phyloP scores from a whole-genome alignment of 2,797 vertebrate species.

The Gambusia yucatana region DNA sequence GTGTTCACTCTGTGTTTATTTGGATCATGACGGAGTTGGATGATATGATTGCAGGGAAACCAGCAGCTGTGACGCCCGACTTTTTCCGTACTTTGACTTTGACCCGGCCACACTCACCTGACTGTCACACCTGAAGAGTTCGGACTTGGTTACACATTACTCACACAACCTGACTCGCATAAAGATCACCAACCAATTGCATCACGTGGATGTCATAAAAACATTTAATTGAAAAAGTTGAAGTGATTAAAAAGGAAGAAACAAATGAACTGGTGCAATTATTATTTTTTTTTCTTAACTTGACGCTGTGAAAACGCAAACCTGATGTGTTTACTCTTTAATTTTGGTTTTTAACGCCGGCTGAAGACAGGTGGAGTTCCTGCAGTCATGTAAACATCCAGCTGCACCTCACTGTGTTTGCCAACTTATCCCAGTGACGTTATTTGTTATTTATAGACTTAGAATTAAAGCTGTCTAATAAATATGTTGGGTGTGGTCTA shows the following conservation, averaged over 20 bases:
- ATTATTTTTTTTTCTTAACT: not conserved
- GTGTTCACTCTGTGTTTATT: not conserved
- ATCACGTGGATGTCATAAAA: not conserved
- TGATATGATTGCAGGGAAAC: conserved; percentile 26
- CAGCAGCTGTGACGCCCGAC: conserved; percentile 16
- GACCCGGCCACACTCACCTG: conserved; percentile 20
- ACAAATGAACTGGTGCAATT: not conserved
- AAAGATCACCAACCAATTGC: too few species aligned
- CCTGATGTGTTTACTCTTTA: conserved; percentile 29
- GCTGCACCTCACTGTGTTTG: conserved; percentile 34
- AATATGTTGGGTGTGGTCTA: conserved; percentile 22
- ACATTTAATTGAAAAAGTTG: conserved; percentile 6
- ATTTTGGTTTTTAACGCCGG: conserved; percentile 29
- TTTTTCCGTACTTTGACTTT: conserved; percentile 48
- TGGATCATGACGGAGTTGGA: not conserved
- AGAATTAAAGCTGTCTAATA: conserved; percentile 12
- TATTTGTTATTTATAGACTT: conserved; percentile 27
- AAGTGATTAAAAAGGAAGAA: conserved; percentile 29
- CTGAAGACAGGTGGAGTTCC: conserved; percentile 41
- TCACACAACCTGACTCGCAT: not conserved
- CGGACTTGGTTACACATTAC: conserved; percentile 18
- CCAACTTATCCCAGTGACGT: conserved; percentile 22
- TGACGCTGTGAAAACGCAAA: not conserved
- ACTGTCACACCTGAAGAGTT: conserved; percentile 35
- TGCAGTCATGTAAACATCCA: conserved; percentile 27